Conservation (phyloP, 1,140 invertebrate species). For the Bombus haemorrhoidalis region DNA sequence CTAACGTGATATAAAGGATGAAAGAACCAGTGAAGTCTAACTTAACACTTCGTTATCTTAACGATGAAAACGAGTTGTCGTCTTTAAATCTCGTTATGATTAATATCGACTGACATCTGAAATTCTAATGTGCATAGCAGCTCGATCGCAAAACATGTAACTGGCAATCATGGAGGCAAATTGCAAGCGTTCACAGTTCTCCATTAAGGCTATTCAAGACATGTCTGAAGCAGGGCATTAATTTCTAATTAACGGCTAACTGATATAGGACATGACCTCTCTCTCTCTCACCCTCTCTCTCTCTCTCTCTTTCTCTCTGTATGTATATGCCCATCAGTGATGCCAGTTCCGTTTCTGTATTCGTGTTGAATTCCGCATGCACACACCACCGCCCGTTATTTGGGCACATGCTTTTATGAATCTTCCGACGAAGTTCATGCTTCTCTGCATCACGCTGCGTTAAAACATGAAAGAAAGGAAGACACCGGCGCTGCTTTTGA, state of each 20-base stretch:
- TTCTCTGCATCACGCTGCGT: slow-evolving; percentile 55
- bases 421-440: slow-evolving; percentile 58
- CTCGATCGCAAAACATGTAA: slow-evolving; percentile 34
- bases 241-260: slow-evolving; percentile 77
- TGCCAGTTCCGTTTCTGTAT: background rate
- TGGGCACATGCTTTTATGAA: slow-evolving; percentile 51
- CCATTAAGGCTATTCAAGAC: slow-evolving; percentile 72
- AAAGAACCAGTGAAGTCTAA: background rate
- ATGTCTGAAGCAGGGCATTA: slow-evolving; percentile 66
- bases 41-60: background rate
- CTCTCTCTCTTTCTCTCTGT: too few relatives aligned
- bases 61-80: background rate
- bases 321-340: background rate
- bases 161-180: slow-evolving; percentile 30
- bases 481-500: slow-evolving; percentile 58
- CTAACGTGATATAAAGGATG: background rate
- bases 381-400: slow-evolving; percentile 23
- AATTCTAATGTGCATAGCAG: slow-evolving; percentile 12
- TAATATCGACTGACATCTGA: background rate
- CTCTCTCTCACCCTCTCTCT: background rate
- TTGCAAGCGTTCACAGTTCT: slow-evolving; percentile 53
- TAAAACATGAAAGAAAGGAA: slow-evolving; percentile 61
- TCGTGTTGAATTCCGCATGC: background rate
- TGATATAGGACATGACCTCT: slow-evolving; percentile 36
- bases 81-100: background rate